These are phyloP conservation scores for Oreochromis mossambicus DNA, from an alignment of 2,797 vertebrate species.

Conservation along the genomic window DNA sequence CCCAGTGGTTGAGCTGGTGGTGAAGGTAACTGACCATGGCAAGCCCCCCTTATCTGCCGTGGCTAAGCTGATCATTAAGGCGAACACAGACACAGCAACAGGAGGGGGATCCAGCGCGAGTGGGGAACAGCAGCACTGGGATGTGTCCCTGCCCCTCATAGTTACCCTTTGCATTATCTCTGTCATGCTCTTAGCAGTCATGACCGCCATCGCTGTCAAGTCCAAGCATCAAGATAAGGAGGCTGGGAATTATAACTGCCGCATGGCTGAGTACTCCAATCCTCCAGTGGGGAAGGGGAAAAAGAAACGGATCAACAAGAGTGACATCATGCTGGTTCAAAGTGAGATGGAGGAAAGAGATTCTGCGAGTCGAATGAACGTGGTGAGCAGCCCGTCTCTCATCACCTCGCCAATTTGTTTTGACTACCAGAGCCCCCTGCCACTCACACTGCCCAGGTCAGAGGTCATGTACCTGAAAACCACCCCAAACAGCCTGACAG, in stretches of 20 bases:
- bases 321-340: slow-evolving; percentile 99
- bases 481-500: slow-evolving; percentile 95
- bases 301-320: slow-evolving; percentile 99
- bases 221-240: slow-evolving; percentile 99
- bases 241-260: slow-evolving; percentile 97
- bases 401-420: slow-evolving; percentile 99
- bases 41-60: slow-evolving; percentile 95
- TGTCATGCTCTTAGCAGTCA: slow-evolving; percentile 95
- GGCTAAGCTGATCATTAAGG: slow-evolving; percentile 94
- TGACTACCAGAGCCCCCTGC: slow-evolving; percentile 98
- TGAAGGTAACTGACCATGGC: slow-evolving; percentile 97
- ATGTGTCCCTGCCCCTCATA: slow-evolving; percentile 95
- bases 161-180: slow-evolving; percentile 97
- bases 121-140: slow-evolving; percentile 93
- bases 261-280: slow-evolving; percentile 97
- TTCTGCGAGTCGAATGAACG: slow-evolving; percentile 98
- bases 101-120: slow-evolving; percentile 88
- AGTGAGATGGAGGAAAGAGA: slow-evolving; percentile 98
- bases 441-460: slow-evolving; percentile 96
- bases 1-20: slow-evolving; percentile 92
- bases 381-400: slow-evolving; percentile 98
- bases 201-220: slow-evolving; percentile 98
- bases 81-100: slow-evolving; percentile 83
- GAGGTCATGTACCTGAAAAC: slow-evolving; percentile 99
- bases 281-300: slow-evolving; percentile 93